phyloP scores from a whole-genome alignment of 2,888 invertebrate genomes.

The Eulithis testata region DNA sequence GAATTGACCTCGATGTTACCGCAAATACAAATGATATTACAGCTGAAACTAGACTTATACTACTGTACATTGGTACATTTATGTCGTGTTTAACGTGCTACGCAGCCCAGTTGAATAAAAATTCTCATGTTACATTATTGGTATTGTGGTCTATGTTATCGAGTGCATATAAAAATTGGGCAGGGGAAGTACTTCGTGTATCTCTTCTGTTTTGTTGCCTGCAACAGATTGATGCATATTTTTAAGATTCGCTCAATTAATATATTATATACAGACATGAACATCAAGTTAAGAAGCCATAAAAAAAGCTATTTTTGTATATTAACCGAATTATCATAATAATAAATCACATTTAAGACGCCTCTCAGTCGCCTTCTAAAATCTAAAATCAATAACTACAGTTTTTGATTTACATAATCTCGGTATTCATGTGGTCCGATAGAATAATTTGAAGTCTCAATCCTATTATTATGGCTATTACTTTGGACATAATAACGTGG shows the following conservation, averaged over 20 bases:
- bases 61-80: neutral
- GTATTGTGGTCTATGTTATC: too few relatives aligned
- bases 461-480: conserved; percentile 43
- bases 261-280: conserved; percentile 3
- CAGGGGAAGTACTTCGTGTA: too few relatives aligned
- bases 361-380: conserved; percentile 24
- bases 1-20: conserved; percentile 46
- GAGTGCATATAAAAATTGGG: neutral
- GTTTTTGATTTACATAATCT: conserved; percentile 50
- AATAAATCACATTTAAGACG: conserved; percentile 29
- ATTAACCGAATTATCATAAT: conserved; percentile 28
- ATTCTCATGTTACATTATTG: neutral
- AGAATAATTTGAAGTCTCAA: conserved; percentile 47
- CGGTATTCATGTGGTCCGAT: conserved; percentile 44
- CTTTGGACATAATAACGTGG: conserved; percentile 42
- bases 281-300: conserved; percentile 14
- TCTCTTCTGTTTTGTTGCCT: too few relatives aligned
- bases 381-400: conserved; percentile 24
- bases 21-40: conserved; percentile 12
- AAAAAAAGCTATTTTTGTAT: conserved; percentile 23
- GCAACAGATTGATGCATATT: too few relatives aligned
- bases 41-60: neutral
- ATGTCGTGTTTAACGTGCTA: neutral
- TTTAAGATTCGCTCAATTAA: too few relatives aligned
- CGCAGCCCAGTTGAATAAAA: neutral